Evolutionary conservation across 2,888 invertebrate genomes (phyloP).

Genomic region (Sthenelais limicola): DNA sequence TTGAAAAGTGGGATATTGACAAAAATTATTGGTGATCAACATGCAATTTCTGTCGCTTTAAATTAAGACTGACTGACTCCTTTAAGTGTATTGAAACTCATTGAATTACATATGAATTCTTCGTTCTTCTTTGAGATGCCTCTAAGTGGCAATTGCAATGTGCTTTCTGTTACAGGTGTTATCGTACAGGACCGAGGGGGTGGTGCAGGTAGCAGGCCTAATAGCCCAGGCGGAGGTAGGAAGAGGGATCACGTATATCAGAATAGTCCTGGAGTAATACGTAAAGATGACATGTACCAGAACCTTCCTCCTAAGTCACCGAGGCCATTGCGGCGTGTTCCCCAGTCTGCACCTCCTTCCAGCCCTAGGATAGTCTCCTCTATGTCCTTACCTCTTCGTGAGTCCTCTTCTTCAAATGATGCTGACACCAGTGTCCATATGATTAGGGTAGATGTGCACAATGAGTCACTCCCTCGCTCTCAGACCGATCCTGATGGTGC

Average conservation of each 20-base stretch:
- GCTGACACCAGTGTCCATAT: constrained; percentile 10
- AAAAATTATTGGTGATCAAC: no score
- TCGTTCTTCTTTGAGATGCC: no score
- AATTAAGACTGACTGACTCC: no score
- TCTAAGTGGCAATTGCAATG: no score
- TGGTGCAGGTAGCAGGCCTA: constrained; percentile 2
- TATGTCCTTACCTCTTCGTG: neutral
- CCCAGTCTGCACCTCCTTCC: neutral
- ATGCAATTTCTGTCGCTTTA: no score
- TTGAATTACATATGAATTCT: no score
- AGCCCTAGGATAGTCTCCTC: no score
- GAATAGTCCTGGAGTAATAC: neutral
- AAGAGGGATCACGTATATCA: neutral
- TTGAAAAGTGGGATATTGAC: no score
- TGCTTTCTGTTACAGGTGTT: constrained; percentile 11
- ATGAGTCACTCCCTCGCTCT: neutral
- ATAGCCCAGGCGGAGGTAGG: constrained; percentile 1
- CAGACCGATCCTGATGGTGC: neutral
- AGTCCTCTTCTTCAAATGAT: constrained; percentile 24
- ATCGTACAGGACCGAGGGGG: constrained; percentile 4
- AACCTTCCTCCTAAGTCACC: constrained; percentile 35
- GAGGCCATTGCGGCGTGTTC: neutral
- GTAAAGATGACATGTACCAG: constrained; percentile 23
- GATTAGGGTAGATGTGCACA: constrained; percentile 17
- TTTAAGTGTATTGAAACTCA: no score